Conservation (phyloP, 2,113 vertebrate genomes). For the Chaetura pelagica region DNA sequence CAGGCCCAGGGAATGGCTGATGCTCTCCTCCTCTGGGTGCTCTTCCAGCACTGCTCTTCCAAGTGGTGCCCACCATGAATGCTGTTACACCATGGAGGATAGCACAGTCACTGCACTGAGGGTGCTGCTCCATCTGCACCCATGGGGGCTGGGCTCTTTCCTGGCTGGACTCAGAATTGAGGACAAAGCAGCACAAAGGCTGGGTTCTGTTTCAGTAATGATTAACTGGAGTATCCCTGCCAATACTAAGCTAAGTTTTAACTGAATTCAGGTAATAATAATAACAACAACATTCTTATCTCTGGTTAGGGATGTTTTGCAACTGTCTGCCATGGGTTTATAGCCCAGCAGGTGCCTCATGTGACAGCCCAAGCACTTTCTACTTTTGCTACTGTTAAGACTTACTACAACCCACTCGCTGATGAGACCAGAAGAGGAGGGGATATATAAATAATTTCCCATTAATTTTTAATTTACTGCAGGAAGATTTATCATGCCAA, state of each 20-base stretch:
- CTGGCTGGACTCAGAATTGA: background rate
- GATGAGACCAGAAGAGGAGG: background rate
- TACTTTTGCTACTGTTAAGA: background rate
- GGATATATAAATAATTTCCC: background rate
- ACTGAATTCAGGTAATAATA: background rate
- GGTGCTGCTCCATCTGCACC: rapidly evolving
- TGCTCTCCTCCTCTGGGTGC: background rate
- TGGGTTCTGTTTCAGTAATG: background rate
- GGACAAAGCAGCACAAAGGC: background rate
- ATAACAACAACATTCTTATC: background rate
- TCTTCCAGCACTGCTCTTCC: background rate
- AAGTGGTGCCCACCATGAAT: rapidly evolving
- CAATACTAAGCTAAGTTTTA: background rate
- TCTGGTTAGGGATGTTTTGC: background rate
- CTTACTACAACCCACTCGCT: background rate
- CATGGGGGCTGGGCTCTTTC: background rate
- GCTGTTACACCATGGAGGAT: rapidly evolving
- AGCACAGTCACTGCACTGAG: background rate
- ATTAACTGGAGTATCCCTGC: background rate
- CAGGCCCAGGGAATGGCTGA: background rate
- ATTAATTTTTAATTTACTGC: background rate
- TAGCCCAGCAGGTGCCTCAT: background rate
- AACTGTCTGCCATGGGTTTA: background rate
- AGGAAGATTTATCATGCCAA: background rate
- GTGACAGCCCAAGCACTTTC: background rate